A percentile compares a stretch with the other conserved stretches of the same genome.
These are phyloP conservation scores for Bolinopsis microptera DNA, from an alignment of 37 sponge, comb jelly and placozoan genomes.

Conservation along the genomic window DNA sequence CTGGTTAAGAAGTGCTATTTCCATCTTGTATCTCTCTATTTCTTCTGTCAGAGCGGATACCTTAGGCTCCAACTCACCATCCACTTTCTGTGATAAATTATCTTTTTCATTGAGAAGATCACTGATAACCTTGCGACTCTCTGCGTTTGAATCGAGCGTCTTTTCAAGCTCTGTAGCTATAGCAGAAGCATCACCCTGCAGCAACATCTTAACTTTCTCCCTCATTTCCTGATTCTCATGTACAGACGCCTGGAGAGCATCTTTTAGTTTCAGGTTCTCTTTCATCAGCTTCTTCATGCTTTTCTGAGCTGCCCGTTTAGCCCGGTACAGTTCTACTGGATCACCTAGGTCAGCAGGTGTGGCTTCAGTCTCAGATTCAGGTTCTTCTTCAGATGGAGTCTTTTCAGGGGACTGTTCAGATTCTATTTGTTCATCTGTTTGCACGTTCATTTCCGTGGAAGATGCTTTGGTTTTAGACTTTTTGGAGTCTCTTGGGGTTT, in stretches of 20 bases:
- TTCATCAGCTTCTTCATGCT: slow-evolving; percentile 52
- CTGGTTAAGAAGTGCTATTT: not conserved
- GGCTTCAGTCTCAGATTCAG: not conserved
- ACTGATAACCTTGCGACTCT: slow-evolving; percentile 46
- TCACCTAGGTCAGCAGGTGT: not conserved
- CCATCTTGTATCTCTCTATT: not conserved
- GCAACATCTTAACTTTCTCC: slow-evolving; percentile 47
- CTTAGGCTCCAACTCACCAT: slow-evolving; percentile 5
- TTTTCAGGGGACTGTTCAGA: not conserved
- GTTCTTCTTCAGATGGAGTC: not conserved
- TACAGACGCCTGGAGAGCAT: slow-evolving; percentile 1
- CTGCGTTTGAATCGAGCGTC: slow-evolving; percentile 42
- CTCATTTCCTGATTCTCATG: slow-evolving; percentile 33
- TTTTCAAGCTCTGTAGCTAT: slow-evolving; percentile 54
- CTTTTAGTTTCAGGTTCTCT: slow-evolving; percentile 48
- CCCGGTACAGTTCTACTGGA: slow-evolving; percentile 16
- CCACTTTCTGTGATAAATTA: slow-evolving; percentile 13
- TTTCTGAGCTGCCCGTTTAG: slow-evolving; percentile 10
- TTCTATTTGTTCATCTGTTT: not conserved
- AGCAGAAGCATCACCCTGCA: slow-evolving; percentile 48
- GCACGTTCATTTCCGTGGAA: slow-evolving; percentile 9
- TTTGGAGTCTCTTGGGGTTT: slow-evolving; percentile 38
- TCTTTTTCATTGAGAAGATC: slow-evolving; percentile 58
- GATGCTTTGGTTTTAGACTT: slow-evolving; percentile 26
- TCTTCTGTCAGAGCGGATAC: slow-evolving; percentile 19